phyloP scores from a whole-genome alignment of 1,140 invertebrate species.

The Dendroctonus valens region DNA sequence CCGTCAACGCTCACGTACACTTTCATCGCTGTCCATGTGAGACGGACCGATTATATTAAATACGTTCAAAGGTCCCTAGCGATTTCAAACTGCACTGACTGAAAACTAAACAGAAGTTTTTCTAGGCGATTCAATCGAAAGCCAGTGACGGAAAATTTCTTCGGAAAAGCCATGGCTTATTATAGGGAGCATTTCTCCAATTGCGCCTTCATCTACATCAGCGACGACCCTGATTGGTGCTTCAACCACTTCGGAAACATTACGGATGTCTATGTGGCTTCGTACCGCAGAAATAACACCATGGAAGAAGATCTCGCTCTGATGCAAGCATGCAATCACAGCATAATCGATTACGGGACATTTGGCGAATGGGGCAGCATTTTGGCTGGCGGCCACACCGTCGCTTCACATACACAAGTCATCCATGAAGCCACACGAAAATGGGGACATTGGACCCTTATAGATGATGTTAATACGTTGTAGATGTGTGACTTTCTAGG shows the following conservation, averaged over 20 bases:
- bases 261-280: slow-evolving; percentile 53
- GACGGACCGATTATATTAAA: slow-evolving; percentile 60
- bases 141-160: slow-evolving; percentile 57
- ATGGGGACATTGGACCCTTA: too few relatives aligned
- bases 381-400: slow-evolving; percentile 60
- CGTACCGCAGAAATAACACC: slow-evolving; percentile 49
- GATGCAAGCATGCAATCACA: slow-evolving; percentile 64
- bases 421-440: too few relatives aligned
- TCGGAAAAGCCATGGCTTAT: slow-evolving; percentile 58
- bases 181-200: slow-evolving; percentile 55
- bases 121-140: slow-evolving; percentile 50
- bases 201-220: slow-evolving; percentile 60
- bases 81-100: neutral
- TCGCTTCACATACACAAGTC: slow-evolving; percentile 31
- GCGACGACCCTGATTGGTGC: slow-evolving; percentile 64
- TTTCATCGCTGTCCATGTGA: slow-evolving; percentile 60
- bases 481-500: too few relatives aligned
- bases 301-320: slow-evolving; percentile 65
- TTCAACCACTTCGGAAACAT: slow-evolving; percentile 52
- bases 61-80: slow-evolving; percentile 51
- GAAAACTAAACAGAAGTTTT: neutral
- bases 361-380: slow-evolving; percentile 69
- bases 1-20: slow-evolving; percentile 44
- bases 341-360: slow-evolving; percentile 68
- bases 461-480: too few relatives aligned